Evolutionary conservation across 35 echinoderm and acorn worm genomes (phyloP).

Genomic region (Hemicentrotus pulcherrimus): DNA sequence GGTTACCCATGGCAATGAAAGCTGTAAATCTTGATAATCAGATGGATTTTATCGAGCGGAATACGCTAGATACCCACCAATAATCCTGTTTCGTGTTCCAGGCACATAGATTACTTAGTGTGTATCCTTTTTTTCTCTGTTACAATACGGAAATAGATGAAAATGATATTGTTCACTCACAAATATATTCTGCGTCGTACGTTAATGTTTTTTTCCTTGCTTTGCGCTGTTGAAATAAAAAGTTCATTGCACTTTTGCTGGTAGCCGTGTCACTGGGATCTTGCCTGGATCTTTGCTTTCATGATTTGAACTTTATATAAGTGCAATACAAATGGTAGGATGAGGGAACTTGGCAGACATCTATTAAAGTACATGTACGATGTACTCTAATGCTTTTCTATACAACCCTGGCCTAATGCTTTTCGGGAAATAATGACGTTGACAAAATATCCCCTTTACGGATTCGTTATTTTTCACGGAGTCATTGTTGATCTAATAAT

Average conservation of each 20-base stretch:
- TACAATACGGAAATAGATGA: background rate
- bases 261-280: background rate
- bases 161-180: background rate
- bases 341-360: background rate
- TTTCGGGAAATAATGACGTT: background rate
- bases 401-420: background rate
- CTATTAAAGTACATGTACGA: background rate
- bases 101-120: background rate
- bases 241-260: background rate
- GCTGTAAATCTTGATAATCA: conserved; percentile 13
- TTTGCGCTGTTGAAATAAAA: background rate
- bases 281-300: background rate
- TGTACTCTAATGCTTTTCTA: background rate
- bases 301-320: background rate
- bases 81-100: conserved; percentile 10
- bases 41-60: background rate
- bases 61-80: background rate
- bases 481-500: background rate
- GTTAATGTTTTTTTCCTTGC: background rate
- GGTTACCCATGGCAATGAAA: background rate
- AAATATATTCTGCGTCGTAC: background rate
- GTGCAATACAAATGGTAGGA: background rate
- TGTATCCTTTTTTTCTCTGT: background rate
- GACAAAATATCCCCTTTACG: background rate
- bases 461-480: background rate